phyloP scores from a whole-genome alignment of 2,888 invertebrate genomes.

The Chrysolina oricalcia region DNA sequence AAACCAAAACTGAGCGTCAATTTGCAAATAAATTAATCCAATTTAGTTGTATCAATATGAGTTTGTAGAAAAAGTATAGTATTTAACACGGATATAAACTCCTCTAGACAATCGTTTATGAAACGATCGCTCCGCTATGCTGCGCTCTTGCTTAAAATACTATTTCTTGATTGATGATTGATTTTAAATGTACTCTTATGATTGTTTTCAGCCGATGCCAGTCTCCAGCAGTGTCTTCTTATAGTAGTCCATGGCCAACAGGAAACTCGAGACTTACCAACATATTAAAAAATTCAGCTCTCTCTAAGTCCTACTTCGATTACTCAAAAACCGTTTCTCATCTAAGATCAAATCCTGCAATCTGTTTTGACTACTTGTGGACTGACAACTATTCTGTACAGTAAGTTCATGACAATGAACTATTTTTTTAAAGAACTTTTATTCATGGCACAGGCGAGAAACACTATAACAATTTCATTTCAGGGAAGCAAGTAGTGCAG shows the following conservation, averaged over 20 bases:
- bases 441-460: neutral
- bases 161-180: neutral
- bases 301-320: constrained; percentile 67
- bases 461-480: neutral
- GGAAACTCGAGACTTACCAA: constrained; percentile 62
- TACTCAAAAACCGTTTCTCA: constrained; percentile 63
- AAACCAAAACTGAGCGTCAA: too few species aligned
- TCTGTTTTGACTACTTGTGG: constrained; percentile 94
- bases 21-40: too few species aligned
- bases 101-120: too few species aligned
- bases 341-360: constrained; percentile 80
- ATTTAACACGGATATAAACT: too few species aligned
- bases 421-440: neutral
- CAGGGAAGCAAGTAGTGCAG: constrained; percentile 70
- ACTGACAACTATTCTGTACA: constrained; percentile 77
- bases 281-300: constrained; percentile 53
- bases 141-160: too few species aligned
- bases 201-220: constrained; percentile 71
- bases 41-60: too few species aligned
- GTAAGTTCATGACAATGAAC: constrained; percentile 49
- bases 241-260: constrained; percentile 64
- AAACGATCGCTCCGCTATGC: too few species aligned
- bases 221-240: constrained; percentile 69
- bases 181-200: too few species aligned
- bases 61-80: too few species aligned